A percentile compares a stretch with the other conserved stretches of the same genome.
phyloP scores from a whole-genome alignment of 2,797 vertebrate genomes.

The Lutjanus campechanus region DNA sequence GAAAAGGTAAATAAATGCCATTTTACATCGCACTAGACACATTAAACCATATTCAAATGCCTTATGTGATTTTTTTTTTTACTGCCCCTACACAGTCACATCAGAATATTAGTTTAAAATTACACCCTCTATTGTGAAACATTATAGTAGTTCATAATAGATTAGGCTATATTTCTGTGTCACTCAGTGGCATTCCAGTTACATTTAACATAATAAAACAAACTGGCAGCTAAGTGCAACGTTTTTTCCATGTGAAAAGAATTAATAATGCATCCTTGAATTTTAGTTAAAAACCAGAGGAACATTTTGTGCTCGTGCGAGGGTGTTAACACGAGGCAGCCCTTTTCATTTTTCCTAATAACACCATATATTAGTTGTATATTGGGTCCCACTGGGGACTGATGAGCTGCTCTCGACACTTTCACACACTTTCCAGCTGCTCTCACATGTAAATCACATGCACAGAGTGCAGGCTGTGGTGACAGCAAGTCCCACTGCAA shows the following conservation, averaged over 20 bases:
- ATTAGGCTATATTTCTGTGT: neutral
- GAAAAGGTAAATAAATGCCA: slow-evolving; percentile 47
- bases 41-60: slow-evolving; percentile 19
- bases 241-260: neutral
- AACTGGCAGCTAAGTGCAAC: neutral
- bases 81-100: neutral
- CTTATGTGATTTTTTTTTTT: neutral
- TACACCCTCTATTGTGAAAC: neutral
- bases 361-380: neutral
- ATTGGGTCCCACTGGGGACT: neutral
- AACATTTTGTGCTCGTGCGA: neutral
- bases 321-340: neutral
- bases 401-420: slow-evolving; percentile 1
- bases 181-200: neutral
- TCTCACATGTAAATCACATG: slow-evolving; percentile 75
- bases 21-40: slow-evolving; percentile 13
- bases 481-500: slow-evolving; percentile 59
- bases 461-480: slow-evolving; percentile 53
- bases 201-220: neutral
- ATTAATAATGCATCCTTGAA: neutral
- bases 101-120: neutral
- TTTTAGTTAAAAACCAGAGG: neutral
- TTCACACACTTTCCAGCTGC: slow-evolving; percentile 65
- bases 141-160: neutral
- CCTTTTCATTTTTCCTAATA: neutral